A percentile compares a stretch with the other conserved stretches of the same genome.
Evolutionary conservation across 2,797 vertebrate genomes (phyloP).

Genomic region (Mormyrops attenuatus): DNA sequence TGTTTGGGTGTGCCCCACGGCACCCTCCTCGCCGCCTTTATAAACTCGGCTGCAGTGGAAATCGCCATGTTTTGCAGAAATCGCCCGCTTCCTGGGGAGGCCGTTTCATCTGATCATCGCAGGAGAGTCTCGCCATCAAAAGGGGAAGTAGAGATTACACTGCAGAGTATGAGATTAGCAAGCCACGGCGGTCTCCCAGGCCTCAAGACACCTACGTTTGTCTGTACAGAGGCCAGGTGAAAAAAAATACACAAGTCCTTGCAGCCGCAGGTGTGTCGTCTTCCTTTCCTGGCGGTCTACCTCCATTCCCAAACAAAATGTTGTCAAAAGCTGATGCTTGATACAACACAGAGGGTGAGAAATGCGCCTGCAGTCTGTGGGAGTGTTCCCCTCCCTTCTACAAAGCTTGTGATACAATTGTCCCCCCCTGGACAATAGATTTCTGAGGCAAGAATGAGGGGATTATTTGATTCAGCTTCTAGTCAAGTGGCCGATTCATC

Average conservation of each 20-base stretch:
- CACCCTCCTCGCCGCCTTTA: neutral
- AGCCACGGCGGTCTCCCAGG: constrained; percentile 39
- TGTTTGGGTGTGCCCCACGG: neutral
- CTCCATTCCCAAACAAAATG: constrained; percentile 39
- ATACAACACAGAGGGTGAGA: constrained; percentile 37
- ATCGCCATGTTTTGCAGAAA: constrained; percentile 51
- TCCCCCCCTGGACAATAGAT: constrained; percentile 45
- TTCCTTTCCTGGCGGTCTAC: constrained; percentile 28
- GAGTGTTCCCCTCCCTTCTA: constrained; percentile 40
- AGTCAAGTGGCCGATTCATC: constrained; percentile 64
- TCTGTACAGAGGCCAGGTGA: constrained; percentile 40
- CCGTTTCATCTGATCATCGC: constrained; percentile 44
- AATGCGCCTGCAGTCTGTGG: neutral
- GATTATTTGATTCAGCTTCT: constrained; percentile 68
- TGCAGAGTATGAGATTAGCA: constrained; percentile 51
- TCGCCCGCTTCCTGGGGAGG: neutral
- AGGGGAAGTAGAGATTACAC: constrained; percentile 34
- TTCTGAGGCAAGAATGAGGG: constrained; percentile 55
- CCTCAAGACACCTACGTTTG: constrained; percentile 49
- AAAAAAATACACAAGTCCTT: constrained; percentile 34
- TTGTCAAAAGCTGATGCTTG: constrained; percentile 41
- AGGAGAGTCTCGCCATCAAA: constrained; percentile 35
- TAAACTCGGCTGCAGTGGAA: constrained; percentile 46
- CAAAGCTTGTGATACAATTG: constrained; percentile 52
- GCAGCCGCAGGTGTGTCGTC: constrained; percentile 54